Evolutionary conservation across 2,797 vertebrate species (phyloP).

Genomic region (Chromis chromis): DNA sequence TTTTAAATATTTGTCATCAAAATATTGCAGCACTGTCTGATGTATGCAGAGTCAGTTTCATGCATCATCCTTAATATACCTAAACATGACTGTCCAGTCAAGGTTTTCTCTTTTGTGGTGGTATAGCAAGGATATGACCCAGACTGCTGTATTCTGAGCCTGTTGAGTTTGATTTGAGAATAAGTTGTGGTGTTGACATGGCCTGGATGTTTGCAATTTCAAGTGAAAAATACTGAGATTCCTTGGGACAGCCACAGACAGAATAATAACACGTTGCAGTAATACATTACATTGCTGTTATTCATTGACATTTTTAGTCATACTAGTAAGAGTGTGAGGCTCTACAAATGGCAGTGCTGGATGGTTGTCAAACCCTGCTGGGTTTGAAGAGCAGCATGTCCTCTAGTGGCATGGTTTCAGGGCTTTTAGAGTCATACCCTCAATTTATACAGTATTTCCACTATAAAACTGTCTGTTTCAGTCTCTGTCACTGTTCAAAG

Average conservation of each 20-base stretch:
- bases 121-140: background rate
- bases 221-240: constrained; percentile 14
- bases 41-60: constrained; percentile 10
- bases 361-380: constrained; percentile 32
- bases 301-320: constrained; percentile 39
- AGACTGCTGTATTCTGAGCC: constrained; percentile 6
- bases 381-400: constrained; percentile 14
- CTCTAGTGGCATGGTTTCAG: background rate
- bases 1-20: background rate
- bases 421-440: background rate
- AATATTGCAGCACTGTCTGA: background rate
- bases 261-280: constrained; percentile 39
- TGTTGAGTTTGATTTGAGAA: constrained; percentile 11
- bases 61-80: background rate
- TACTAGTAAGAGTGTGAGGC: background rate
- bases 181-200: constrained; percentile 12
- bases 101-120: constrained; percentile 4
- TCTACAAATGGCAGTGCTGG: constrained; percentile 22
- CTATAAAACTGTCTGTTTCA: background rate
- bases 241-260: constrained; percentile 18
- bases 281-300: constrained; percentile 47
- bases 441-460: background rate
- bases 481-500: background rate
- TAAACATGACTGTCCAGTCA: background rate
- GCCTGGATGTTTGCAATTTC: constrained; percentile 24